Percentiles rank a stretch among this genome's conserved stretches.
Conservation (phyloP, 2,797 vertebrate species). For the Rhadinocentrus ornatus region DNA sequence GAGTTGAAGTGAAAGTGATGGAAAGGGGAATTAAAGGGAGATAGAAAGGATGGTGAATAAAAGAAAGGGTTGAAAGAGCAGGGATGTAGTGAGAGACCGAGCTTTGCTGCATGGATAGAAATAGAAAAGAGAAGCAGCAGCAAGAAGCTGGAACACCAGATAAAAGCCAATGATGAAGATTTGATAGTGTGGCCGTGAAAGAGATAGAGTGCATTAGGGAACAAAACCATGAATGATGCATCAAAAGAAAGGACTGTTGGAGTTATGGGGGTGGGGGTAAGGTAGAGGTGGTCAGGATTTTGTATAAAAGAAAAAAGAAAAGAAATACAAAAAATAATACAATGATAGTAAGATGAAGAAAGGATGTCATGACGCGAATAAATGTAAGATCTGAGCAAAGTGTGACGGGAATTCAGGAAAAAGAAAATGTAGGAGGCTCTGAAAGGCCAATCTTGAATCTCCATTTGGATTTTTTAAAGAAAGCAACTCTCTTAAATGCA, state of each 20-base stretch:
- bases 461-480: neutral
- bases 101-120: conserved; percentile 55
- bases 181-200: conserved; percentile 72
- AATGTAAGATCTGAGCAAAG: conserved; percentile 37
- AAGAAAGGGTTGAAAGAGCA: conserved; percentile 55
- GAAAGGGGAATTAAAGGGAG: conserved; percentile 43
- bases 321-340: conserved; percentile 40
- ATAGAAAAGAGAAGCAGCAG: conserved; percentile 58
- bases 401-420: conserved; percentile 19
- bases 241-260: conserved; percentile 65
- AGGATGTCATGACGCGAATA: conserved; percentile 43
- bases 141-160: conserved; percentile 57
- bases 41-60: conserved; percentile 33
- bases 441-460: neutral
- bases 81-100: conserved; percentile 46
- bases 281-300: conserved; percentile 47
- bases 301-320: conserved; percentile 31
- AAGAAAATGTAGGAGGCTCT: conserved; percentile 5
- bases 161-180: conserved; percentile 78
- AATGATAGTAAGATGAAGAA: conserved; percentile 31
- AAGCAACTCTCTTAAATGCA: neutral
- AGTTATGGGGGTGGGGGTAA: conserved; percentile 52
- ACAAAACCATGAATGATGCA: conserved; percentile 82
- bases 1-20: conserved; percentile 55
- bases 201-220: conserved; percentile 77